phyloP scores from a whole-genome alignment of 2,888 invertebrate genomes.

The Amaurobius ferox region DNA sequence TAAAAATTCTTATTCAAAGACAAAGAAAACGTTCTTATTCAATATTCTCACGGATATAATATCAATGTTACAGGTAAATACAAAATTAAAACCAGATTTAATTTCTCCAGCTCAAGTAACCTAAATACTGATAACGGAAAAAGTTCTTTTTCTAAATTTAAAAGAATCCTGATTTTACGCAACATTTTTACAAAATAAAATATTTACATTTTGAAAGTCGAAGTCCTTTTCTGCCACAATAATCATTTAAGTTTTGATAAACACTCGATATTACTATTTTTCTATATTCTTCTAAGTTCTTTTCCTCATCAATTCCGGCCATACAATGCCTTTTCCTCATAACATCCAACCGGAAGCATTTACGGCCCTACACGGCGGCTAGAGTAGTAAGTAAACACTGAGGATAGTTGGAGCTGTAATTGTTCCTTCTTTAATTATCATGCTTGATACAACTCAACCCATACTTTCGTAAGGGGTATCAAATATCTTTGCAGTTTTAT shows the following conservation, averaged over 20 bases:
- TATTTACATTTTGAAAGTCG: no score
- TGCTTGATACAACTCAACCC: not conserved
- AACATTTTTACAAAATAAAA: no score
- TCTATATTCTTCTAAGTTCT: not conserved
- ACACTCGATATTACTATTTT: not conserved
- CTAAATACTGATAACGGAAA: no score
- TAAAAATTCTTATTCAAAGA: no score
- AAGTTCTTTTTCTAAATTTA: no score
- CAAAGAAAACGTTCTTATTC: no score
- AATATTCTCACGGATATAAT: no score
- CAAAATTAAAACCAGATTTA: no score
- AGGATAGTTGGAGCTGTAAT: slow-evolving; percentile 26
- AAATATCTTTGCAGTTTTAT: slow-evolving; percentile 3
- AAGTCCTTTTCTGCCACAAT: not conserved
- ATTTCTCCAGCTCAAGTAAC: no score
- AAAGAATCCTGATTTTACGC: no score
- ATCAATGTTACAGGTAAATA: no score
- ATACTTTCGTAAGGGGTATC: slow-evolving; percentile 1
- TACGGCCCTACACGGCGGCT: not conserved
- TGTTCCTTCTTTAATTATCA: slow-evolving; percentile 58
- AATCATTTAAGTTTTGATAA: slow-evolving; percentile 34
- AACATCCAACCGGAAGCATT: not conserved
- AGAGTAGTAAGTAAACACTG: slow-evolving; percentile 40
- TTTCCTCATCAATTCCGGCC: no score
- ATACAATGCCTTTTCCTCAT: not conserved